Conservation (phyloP, 92 coral and sea anemone species). For the Plumapathes pennacea region DNA sequence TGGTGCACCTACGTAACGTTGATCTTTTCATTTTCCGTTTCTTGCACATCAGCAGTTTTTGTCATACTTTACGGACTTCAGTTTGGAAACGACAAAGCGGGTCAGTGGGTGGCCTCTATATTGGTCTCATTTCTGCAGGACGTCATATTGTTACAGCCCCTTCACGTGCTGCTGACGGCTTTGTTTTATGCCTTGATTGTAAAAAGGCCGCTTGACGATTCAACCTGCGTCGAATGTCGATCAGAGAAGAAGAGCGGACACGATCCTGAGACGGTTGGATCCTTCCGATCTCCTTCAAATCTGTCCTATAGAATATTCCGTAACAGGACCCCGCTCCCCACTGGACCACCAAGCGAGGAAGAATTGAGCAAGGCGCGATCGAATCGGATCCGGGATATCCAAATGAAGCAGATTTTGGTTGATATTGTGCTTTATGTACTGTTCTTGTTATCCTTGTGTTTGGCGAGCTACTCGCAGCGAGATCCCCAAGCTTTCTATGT, state of each 20-base stretch:
- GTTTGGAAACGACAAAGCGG: conserved; percentile 65
- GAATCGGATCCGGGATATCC: conserved; percentile 57
- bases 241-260: too few species aligned
- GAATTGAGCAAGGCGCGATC: conserved; percentile 62
- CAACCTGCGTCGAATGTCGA: too few species aligned
- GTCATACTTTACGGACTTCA: conserved; percentile 73
- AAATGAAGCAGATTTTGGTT: conserved; percentile 66
- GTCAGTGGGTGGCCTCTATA: conserved; percentile 81
- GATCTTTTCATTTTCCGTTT: conserved; percentile 46
- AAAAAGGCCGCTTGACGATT: conserved; percentile 73
- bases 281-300: too few species aligned
- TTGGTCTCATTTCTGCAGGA: conserved; percentile 66
- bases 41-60: conserved; percentile 69
- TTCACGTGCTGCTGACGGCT: conserved; percentile 59
- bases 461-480: conserved; percentile 84
- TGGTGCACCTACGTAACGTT: conserved; percentile 74
- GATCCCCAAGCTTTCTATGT: conserved; percentile 77
- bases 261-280: too few species aligned
- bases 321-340: too few species aligned
- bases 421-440: conserved; percentile 76
- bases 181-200: conserved; percentile 65
- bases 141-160: conserved; percentile 65
- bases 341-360: conserved; percentile 44
- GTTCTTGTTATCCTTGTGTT: conserved; percentile 60
- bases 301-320: too few species aligned